Evolutionary conservation across 2,797 vertebrate species (phyloP).

Genomic region (Margarornis squamiger): DNA sequence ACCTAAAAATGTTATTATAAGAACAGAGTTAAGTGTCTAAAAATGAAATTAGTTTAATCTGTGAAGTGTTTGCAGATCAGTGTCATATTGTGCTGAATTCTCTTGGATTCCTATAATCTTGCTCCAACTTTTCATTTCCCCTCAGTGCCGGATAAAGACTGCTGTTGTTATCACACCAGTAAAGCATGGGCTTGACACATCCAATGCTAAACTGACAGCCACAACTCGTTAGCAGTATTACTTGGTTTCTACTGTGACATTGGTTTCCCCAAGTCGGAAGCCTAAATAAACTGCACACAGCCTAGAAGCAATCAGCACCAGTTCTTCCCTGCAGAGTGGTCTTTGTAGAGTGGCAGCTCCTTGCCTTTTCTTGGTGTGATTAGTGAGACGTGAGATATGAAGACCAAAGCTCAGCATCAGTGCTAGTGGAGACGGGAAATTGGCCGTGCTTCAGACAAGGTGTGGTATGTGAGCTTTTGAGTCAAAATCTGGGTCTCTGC

Average conservation of each 20-base stretch:
- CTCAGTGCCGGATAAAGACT: conserved; percentile 28
- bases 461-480: conserved; percentile 17
- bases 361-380: conserved; percentile 41
- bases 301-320: conserved; percentile 43
- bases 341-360: conserved; percentile 9
- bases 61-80: neutral
- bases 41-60: conserved; percentile 55
- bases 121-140: conserved; percentile 12
- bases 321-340: conserved; percentile 33
- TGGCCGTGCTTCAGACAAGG: conserved; percentile 19
- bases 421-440: neutral
- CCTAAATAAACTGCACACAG: conserved; percentile 50
- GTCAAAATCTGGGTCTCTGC: neutral
- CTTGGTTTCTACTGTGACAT: conserved; percentile 68
- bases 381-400: conserved; percentile 28
- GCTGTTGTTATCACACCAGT: conserved; percentile 31
- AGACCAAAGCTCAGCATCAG: conserved; percentile 12
- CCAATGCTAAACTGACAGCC: conserved; percentile 63
- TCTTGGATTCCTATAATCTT: conserved; percentile 25
- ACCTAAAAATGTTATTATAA: neutral
- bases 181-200: conserved; percentile 57
- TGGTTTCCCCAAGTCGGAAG: conserved; percentile 57
- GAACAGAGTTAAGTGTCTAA: conserved; percentile 13
- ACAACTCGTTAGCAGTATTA: conserved; percentile 65
- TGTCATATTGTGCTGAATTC: conserved; percentile 56